phyloP scores from a whole-genome alignment of 2,797 vertebrate species.

The Hemitrygon akajei region DNA sequence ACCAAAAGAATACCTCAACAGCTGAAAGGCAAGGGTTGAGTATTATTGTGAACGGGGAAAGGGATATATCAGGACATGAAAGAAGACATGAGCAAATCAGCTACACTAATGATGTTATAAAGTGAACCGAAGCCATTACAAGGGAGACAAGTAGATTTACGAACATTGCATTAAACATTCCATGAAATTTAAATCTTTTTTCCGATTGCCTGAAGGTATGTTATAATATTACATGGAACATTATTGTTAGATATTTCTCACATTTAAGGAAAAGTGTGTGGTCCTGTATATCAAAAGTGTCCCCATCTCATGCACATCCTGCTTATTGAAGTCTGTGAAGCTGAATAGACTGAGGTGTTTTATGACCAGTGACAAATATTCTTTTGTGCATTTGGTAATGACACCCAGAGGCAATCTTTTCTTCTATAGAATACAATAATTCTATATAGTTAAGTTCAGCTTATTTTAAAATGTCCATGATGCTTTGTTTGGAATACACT shows the following conservation, averaged over 20 bases:
- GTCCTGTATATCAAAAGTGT: background rate
- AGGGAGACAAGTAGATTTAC: background rate
- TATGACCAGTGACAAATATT: too few species aligned
- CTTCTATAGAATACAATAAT: too few species aligned
- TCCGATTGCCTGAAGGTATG: background rate
- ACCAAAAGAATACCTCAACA: too few species aligned
- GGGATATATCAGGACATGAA: background rate
- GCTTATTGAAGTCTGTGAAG: too few species aligned
- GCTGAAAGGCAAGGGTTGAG: background rate
- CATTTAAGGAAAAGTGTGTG: background rate
- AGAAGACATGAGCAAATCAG: background rate
- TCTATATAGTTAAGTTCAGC: too few species aligned
- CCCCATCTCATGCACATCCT: background rate
- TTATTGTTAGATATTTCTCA: background rate
- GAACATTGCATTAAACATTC: background rate
- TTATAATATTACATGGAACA: background rate
- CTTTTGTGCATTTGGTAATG: too few species aligned
- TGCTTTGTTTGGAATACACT: too few species aligned
- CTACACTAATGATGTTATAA: background rate
- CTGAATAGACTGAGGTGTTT: too few species aligned
- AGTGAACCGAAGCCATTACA: background rate
- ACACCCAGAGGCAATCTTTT: too few species aligned
- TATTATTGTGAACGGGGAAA: background rate
- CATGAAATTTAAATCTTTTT: background rate
- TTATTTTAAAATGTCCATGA: too few species aligned